phyloP scores from a whole-genome alignment of 1,140 invertebrate genomes.

The Marisa cornuarietis region DNA sequence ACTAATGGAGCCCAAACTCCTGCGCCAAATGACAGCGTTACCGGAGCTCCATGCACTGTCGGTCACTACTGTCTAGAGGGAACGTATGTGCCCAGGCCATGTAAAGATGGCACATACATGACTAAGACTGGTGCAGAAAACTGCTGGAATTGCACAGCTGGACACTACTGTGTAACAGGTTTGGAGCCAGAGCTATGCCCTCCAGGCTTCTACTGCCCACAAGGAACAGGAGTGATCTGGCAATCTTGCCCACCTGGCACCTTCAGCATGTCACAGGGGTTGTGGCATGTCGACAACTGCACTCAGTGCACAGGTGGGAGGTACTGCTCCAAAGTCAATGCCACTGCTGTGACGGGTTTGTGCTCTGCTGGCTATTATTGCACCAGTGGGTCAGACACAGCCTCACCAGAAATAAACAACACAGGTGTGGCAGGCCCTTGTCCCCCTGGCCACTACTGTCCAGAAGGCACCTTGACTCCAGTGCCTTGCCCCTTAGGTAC shows the following conservation, averaged over 20 bases:
- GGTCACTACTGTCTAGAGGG: constrained; percentile 57
- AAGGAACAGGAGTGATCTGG: constrained; percentile 53
- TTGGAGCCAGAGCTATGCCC: constrained; percentile 53
- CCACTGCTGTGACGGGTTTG: constrained; percentile 44
- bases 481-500: constrained; percentile 52
- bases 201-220: constrained; percentile 58
- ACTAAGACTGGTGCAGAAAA: constrained; percentile 50
- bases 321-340: constrained; percentile 52
- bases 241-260: constrained; percentile 59
- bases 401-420: constrained; percentile 48
- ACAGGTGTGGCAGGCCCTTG: constrained; percentile 57
- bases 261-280: constrained; percentile 48
- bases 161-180: constrained; percentile 55
- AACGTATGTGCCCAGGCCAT: constrained; percentile 51
- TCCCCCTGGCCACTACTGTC: constrained; percentile 55
- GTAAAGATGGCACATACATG: constrained; percentile 58
- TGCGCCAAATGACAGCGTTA: constrained; percentile 47
- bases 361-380: constrained; percentile 62
- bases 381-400: constrained; percentile 51
- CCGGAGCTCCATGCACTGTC: constrained; percentile 50
- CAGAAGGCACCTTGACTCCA: constrained; percentile 41
- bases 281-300: constrained; percentile 50
- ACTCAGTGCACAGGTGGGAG: constrained; percentile 57
- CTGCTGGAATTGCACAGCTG: constrained; percentile 56
- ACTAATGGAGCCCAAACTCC: constrained; percentile 38